Conservation (phyloP, 2,113 vertebrate genomes). For the Porphyrio hochstetteri region DNA sequence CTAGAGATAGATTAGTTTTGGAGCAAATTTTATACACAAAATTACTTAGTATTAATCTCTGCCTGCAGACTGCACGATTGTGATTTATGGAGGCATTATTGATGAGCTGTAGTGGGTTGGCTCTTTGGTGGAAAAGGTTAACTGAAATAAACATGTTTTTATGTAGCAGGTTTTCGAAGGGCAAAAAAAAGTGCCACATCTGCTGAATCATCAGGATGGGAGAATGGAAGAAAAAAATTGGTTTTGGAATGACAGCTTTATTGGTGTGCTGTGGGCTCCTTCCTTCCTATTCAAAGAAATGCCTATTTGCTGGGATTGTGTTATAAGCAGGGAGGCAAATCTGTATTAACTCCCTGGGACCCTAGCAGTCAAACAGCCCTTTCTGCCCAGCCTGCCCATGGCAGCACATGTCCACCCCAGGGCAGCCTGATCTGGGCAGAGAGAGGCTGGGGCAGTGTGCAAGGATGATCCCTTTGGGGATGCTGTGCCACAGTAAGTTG, state of each 20-base stretch:
- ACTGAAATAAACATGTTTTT: constrained; percentile 3
- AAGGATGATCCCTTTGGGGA: background rate
- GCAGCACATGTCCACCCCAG: fast-evolving
- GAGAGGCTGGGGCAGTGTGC: fast-evolving
- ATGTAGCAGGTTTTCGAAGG: background rate
- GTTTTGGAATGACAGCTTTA: background rate
- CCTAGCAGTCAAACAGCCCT: background rate
- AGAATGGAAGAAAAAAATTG: background rate
- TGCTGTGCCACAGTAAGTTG: fast-evolving
- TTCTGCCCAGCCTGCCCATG: background rate
- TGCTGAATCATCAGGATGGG: background rate
- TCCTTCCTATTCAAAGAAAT: background rate
- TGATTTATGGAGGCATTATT: constrained; percentile 14
- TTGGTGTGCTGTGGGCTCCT: background rate
- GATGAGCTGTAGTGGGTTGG: background rate
- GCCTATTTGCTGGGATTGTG: fast-evolving
- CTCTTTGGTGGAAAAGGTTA: constrained; percentile 51
- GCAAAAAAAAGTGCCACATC: background rate
- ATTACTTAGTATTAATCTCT: constrained; percentile 23
- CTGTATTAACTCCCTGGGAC: background rate
- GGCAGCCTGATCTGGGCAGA: background rate
- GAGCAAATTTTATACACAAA: constrained; percentile 20
- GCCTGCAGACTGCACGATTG: background rate
- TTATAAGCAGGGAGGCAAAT: background rate
- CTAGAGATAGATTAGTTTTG: constrained; percentile 19